phyloP scores from a whole-genome alignment of 2,797 vertebrate species.

The Melanotaenia parkinsoni region DNA sequence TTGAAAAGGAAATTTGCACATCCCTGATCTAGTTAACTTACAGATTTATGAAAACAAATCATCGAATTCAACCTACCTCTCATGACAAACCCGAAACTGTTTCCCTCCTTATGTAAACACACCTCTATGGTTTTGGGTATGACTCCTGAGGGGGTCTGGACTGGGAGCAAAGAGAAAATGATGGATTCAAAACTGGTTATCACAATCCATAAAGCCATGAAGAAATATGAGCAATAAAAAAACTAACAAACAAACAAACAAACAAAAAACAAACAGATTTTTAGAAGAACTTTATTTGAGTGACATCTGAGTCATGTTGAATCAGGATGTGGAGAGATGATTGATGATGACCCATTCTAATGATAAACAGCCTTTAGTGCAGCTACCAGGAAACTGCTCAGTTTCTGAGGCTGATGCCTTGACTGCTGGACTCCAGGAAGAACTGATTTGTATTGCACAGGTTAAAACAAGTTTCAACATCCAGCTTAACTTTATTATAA shows the following conservation, averaged over 20 bases:
- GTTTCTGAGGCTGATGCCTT: neutral
- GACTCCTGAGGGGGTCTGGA: constrained; percentile 88
- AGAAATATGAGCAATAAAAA: neutral
- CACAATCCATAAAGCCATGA: neutral
- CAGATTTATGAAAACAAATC: neutral
- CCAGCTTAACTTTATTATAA: no score
- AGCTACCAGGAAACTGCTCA: neutral
- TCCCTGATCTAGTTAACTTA: neutral
- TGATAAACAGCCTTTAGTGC: neutral
- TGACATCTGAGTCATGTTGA: constrained; percentile 2
- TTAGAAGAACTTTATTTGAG: neutral
- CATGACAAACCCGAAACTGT: constrained; percentile 97
- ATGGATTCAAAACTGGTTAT: neutral
- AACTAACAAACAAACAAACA: no score
- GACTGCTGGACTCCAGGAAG: no score
- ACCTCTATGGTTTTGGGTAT: constrained; percentile 95
- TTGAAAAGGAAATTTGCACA: neutral
- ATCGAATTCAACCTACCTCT: constrained; percentile 84
- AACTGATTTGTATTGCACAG: no score
- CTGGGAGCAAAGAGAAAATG: constrained; percentile 72
- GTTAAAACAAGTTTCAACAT: no score
- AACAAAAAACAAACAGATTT: neutral
- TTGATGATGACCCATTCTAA: constrained; percentile 21
- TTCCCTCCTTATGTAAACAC: constrained; percentile 95
- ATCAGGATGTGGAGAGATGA: constrained; percentile 14